Percentiles rank a stretch among this genome's conserved stretches.
These are phyloP conservation scores for Maccullochella peelii DNA, from an alignment of 2,113 vertebrate genomes.

Conservation along the genomic window DNA sequence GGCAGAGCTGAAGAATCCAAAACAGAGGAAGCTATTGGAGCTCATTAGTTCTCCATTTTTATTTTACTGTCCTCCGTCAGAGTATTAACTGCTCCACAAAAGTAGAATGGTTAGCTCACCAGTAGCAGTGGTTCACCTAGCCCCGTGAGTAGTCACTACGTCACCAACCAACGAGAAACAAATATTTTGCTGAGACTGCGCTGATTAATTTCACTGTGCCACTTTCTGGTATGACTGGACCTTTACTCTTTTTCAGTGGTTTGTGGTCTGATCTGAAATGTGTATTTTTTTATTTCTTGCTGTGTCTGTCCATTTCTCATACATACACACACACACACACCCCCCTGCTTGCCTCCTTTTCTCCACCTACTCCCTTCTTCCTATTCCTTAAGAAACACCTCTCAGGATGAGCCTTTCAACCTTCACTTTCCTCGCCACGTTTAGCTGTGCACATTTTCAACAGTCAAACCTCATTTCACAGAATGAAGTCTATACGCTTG, in stretches of 20 bases:
- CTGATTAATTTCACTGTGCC: neutral
- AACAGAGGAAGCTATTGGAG: neutral
- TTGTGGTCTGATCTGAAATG: neutral
- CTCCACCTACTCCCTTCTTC: neutral
- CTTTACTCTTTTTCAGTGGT: neutral
- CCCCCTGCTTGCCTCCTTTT: neutral
- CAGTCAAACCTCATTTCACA: slow-evolving; percentile 62
- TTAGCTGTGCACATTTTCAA: slow-evolving; percentile 56
- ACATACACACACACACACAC: slow-evolving; percentile 12
- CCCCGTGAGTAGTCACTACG: neutral
- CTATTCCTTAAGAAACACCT: slow-evolving; percentile 24
- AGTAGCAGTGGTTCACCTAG: neutral
- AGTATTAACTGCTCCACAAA: neutral
- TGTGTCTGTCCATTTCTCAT: neutral
- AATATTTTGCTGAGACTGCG: neutral
- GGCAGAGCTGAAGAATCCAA: neutral
- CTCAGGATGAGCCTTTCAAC: slow-evolving; percentile 43
- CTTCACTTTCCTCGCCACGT: slow-evolving; percentile 21
- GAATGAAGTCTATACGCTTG: slow-evolving; percentile 21
- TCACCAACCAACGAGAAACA: neutral
- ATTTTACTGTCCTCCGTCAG: neutral
- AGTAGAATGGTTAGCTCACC: neutral
- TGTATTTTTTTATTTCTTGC: slow-evolving; percentile 8
- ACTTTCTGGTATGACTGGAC: neutral
- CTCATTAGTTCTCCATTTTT: neutral